Base-by-base conservation (phyloP, 30 jellyfish, hydroid and myxozoan genomes). In the Pseudorhiza aurosa region DNA sequence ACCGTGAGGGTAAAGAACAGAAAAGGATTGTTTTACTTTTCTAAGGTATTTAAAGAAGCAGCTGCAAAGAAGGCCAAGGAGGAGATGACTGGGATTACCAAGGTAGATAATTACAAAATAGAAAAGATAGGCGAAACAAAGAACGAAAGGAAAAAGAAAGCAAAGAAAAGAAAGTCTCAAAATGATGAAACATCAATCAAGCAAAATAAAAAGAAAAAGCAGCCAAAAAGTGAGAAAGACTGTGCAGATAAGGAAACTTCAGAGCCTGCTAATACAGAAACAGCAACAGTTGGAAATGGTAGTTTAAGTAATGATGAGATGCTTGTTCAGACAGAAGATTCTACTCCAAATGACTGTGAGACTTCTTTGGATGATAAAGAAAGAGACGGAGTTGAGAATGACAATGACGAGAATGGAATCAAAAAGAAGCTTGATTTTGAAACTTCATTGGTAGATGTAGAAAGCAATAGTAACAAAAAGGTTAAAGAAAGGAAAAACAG, bases 401-500 rank as follows among this genome's bases (percentile, higher is more conserved):
- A 47, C n/a, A 17, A 47, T 8, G 62, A 31, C 24, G n/a, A 30
- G 1, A 65, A 55, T 56, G 31, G 14, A 4, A 35, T 77, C 21
- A 65, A 2, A 14, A 22, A 25, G 81, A 62, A 77, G 74, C 82
- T 77, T 28, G 82, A 77, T 60, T 77, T 77, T 77, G 82, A 77
- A 14, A 35, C 75, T 1, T 42, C 89, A 5, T 15, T 43, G 43
- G 81, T 42, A 29, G 27, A 21, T 27, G 46, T n/a, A 8, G 82
- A 43, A 19, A 18, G 62, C 24, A 42, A 8, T 15, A 47, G 21
- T 3, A 11, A 18, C 36, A 53, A 21, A 53, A 19, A 53, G 2
- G 67, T 19, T 2, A 15, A 68, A 42, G 6, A 27, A 37, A 49
- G 19, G 18, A 10, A 35, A 19, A 33, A 2, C 33, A 33, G 77